These are phyloP conservation scores for Eurytoma californica DNA, from an alignment of 2,888 invertebrate species.

Conservation along the genomic window DNA sequence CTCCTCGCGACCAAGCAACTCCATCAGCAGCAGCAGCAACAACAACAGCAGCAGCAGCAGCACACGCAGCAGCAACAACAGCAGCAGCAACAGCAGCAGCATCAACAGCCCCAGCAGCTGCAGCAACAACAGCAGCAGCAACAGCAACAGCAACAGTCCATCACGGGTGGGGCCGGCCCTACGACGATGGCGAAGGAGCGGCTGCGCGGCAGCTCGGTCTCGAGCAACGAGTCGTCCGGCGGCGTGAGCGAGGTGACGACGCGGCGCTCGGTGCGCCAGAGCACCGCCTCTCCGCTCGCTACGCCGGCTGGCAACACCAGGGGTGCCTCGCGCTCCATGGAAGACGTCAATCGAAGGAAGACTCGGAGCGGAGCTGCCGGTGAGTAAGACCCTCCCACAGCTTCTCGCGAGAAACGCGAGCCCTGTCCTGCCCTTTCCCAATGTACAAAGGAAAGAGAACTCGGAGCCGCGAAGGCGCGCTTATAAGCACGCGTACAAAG, in stretches of 20 bases:
- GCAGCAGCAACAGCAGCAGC: conserved; percentile 56
- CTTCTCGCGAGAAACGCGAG: background rate
- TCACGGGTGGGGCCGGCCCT: background rate
- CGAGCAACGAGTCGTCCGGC: conserved; percentile 70
- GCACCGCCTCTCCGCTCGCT: conserved; percentile 72
- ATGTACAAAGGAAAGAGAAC: conserved; percentile 9
- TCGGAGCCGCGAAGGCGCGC: background rate
- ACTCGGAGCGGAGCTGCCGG: conserved; percentile 75
- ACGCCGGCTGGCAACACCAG: conserved; percentile 74
- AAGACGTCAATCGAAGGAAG: conserved; percentile 73
- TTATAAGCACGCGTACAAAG: no score
- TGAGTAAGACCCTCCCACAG: conserved; percentile 64
- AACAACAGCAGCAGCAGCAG: conserved; percentile 51
- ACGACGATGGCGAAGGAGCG: conserved; percentile 69
- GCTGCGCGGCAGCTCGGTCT: conserved; percentile 70
- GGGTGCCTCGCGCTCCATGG: conserved; percentile 72
- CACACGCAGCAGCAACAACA: conserved; percentile 58
- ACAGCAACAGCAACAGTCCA: conserved; percentile 24
- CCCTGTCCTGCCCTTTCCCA: no score
- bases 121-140: conserved; percentile 19
- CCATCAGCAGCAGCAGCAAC: conserved; percentile 52
- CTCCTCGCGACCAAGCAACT: conserved; percentile 71
- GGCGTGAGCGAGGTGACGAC: conserved; percentile 58
- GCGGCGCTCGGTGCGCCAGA: conserved; percentile 72
- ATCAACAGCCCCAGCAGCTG: conserved; percentile 22